Evolutionary conservation across 2,113 vertebrate genomes (phyloP).

Genomic region (Siniperca chuatsi): DNA sequence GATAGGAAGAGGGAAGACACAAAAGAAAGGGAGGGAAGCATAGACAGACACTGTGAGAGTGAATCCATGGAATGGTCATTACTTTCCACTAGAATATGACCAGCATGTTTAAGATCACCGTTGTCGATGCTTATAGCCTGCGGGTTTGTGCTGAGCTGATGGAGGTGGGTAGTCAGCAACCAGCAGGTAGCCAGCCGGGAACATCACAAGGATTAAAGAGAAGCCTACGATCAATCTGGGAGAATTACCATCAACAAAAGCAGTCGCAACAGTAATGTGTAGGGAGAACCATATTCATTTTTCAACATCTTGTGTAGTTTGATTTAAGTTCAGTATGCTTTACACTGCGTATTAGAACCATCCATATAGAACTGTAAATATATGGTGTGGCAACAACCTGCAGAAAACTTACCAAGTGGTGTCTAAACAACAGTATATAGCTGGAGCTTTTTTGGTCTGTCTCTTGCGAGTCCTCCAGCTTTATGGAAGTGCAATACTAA

Average conservation of each 20-base stretch:
- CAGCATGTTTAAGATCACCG: conserved; percentile 29
- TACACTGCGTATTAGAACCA: background rate
- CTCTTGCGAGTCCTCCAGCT: background rate
- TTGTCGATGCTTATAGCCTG: conserved; percentile 17
- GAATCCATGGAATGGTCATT: conserved; percentile 31
- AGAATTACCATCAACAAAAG: conserved; percentile 23
- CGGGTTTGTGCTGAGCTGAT: conserved; percentile 32
- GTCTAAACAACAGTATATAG: background rate
- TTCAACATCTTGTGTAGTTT: background rate
- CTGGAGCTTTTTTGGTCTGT: background rate
- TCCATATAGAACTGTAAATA: background rate
- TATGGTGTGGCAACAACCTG: background rate
- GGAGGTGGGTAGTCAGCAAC: conserved; percentile 20
- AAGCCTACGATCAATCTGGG: conserved; percentile 13
- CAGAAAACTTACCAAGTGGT: background rate
- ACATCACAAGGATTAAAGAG: conserved; percentile 26
- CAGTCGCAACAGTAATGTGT: background rate
- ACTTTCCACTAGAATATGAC: conserved; percentile 21
- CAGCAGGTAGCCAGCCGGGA: conserved; percentile 20
- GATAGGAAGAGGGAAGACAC: conserved; percentile 31
- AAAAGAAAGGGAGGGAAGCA: background rate
- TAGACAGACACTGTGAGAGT: conserved; percentile 8
- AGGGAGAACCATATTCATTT: background rate
- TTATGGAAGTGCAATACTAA: background rate
- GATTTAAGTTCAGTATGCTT: background rate